Conservation (phyloP, 2,888 invertebrate genomes). For the Emmelina monodactyla region DNA sequence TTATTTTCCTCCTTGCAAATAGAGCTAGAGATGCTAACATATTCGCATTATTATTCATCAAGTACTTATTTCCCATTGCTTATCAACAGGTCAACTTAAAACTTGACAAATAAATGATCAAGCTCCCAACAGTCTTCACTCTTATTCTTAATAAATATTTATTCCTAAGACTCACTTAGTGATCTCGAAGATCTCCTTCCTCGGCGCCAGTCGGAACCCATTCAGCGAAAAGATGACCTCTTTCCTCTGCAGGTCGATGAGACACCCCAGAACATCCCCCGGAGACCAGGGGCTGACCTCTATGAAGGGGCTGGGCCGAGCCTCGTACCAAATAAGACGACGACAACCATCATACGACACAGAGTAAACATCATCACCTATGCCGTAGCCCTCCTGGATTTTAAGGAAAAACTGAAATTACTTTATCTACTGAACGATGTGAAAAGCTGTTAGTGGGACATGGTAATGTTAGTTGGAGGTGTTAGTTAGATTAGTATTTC, state of each 20-base stretch:
- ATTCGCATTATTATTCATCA: background rate
- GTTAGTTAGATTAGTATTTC: too few species aligned
- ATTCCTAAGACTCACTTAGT: slow-evolving; percentile 67
- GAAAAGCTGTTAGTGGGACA: too few species aligned
- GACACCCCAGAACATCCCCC: slow-evolving; percentile 86
- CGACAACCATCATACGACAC: slow-evolving; percentile 94
- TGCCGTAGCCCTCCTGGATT: slow-evolving; percentile 91
- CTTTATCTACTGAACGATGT: too few species aligned
- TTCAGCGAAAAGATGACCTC: slow-evolving; percentile 86
- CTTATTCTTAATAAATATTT: too few species aligned
- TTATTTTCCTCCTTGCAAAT: too few species aligned
- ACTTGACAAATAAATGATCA: too few species aligned
- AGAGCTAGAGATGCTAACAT: too few species aligned
- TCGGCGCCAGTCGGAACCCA: slow-evolving; percentile 74
- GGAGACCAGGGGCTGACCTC: slow-evolving; percentile 76
- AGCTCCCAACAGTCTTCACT: too few species aligned
- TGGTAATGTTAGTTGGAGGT: too few species aligned
- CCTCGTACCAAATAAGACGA: slow-evolving; percentile 88
- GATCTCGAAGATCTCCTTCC: slow-evolving; percentile 77
- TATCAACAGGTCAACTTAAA: too few species aligned
- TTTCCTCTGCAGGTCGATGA: slow-evolving; percentile 77
- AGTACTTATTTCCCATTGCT: background rate
- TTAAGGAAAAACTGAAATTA: too few species aligned
- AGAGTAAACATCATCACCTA: slow-evolving; percentile 90
- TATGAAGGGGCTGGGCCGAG: slow-evolving; percentile 69